Evolutionary conservation across 2,797 vertebrate species (phyloP).

Genomic region (Emydoidea blandingii): DNA sequence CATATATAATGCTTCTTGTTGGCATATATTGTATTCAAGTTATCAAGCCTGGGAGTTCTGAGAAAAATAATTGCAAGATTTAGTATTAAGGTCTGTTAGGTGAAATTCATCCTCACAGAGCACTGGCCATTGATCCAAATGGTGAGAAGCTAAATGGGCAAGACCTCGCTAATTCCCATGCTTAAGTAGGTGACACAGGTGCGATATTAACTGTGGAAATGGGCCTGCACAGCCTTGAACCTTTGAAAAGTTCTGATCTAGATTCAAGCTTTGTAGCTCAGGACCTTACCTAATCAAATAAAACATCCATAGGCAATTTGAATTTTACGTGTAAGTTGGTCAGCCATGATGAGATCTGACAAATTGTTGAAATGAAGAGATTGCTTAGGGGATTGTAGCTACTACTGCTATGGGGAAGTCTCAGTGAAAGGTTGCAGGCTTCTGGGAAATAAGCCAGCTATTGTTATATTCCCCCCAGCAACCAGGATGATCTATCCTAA

Average conservation of each 20-base stretch:
- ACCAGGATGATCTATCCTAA: fast-evolving
- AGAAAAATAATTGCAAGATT: not conserved
- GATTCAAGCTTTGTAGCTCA: not conserved
- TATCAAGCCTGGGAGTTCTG: not conserved
- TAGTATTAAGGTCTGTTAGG: not conserved
- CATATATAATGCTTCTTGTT: not conserved
- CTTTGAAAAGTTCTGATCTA: not conserved
- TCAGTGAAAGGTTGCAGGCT: fast-evolving
- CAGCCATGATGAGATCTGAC: not conserved
- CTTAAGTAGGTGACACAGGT: not conserved
- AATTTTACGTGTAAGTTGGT: not conserved
- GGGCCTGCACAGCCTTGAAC: not conserved
- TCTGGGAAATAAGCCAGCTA: not conserved
- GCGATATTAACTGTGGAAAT: not conserved
- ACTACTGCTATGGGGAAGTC: fast-evolving
- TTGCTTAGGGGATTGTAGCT: fast-evolving
- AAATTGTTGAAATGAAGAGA: not conserved
- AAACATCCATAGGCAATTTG: not conserved
- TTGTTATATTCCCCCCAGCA: too few relatives aligned
- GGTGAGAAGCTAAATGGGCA: too few relatives aligned
- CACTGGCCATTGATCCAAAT: fast-evolving
- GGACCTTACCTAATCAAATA: not conserved
- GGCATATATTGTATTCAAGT: fast-evolving
- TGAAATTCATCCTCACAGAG: not conserved
- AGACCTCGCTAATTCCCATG: not conserved